Evolutionary conservation across 2,888 invertebrate genomes (phyloP).

Genomic region (Hirtodrosophila alboralis): DNA sequence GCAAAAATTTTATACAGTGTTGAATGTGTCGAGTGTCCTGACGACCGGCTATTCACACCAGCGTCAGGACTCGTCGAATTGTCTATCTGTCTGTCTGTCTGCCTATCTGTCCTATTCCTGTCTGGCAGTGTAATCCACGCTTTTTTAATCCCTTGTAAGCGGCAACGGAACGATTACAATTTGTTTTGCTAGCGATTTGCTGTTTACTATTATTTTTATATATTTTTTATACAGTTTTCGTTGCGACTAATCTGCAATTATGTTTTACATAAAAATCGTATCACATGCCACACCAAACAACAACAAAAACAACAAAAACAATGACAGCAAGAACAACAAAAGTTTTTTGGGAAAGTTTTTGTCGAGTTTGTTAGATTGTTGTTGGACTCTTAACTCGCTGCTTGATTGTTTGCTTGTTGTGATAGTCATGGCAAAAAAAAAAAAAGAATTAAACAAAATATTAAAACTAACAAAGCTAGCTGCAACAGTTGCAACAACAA

Average conservation of each 20-base stretch:
- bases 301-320: conserved; percentile 18
- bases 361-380: conserved; percentile 41
- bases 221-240: conserved; percentile 49
- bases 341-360: conserved; percentile 40
- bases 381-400: conserved; percentile 34
- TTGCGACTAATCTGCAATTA: conserved; percentile 76
- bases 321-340: conserved; percentile 20
- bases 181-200: conserved; percentile 39
- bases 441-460: conserved; percentile 18
- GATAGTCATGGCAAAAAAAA: conserved; percentile 44
- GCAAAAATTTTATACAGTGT: conserved; percentile 13
- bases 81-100: neutral
- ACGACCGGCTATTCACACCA: conserved; percentile 3
- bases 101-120: conserved; percentile 10
- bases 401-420: conserved; percentile 62
- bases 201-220: no score
- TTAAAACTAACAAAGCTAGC: conserved; percentile 25
- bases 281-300: conserved; percentile 55
- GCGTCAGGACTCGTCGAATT: neutral
- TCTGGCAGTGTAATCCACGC: conserved; percentile 31
- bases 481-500: conserved; percentile 7
- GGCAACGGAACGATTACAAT: conserved; percentile 64
- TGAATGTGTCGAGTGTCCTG: conserved; percentile 7
- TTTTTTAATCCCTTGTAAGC: conserved; percentile 71
- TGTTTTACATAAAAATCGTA: conserved; percentile 77